These are phyloP conservation scores for Fistularia commersonii DNA, from an alignment of 2,797 vertebrate species.

Conservation along the genomic window DNA sequence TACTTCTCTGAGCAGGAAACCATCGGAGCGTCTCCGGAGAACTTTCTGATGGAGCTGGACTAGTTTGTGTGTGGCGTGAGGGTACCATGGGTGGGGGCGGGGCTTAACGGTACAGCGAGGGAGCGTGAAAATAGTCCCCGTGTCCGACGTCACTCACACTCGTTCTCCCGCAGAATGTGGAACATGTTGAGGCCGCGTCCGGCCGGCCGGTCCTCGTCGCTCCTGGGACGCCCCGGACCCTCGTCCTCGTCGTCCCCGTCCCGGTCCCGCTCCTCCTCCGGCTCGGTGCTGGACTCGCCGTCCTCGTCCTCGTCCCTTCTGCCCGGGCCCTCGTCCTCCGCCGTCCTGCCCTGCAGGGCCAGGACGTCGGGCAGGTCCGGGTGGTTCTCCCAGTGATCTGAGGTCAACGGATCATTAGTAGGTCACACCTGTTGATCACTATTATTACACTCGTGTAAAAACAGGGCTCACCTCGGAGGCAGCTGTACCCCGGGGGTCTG, in stretches of 20 bases:
- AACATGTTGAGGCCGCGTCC: constrained; percentile 76
- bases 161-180: constrained; percentile 72
- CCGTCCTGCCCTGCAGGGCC: constrained; percentile 73
- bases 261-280: constrained; percentile 82
- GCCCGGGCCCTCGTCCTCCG: constrained; percentile 52
- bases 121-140: constrained; percentile 7
- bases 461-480: constrained; percentile 76
- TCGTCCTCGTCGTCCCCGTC: constrained; percentile 84
- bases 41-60: too few relatives aligned
- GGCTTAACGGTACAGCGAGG: background rate
- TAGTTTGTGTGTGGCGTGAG: too few relatives aligned
- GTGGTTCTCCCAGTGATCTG: constrained; percentile 87
- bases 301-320: constrained; percentile 72
- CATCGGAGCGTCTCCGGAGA: too few relatives aligned
- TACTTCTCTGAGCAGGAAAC: too few relatives aligned
- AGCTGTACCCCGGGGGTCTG: constrained; percentile 79
- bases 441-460: constrained; percentile 10
- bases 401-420: too few relatives aligned
- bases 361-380: constrained; percentile 79
- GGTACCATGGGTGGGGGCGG: too few relatives aligned
- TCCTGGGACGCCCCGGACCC: constrained; percentile 36
- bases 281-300: constrained; percentile 83
- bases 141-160: constrained; percentile 67
- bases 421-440: too few relatives aligned
- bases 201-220: constrained; percentile 31